Conservation (phyloP, 2,888 invertebrate species). For the Phaedon cochleariae region DNA sequence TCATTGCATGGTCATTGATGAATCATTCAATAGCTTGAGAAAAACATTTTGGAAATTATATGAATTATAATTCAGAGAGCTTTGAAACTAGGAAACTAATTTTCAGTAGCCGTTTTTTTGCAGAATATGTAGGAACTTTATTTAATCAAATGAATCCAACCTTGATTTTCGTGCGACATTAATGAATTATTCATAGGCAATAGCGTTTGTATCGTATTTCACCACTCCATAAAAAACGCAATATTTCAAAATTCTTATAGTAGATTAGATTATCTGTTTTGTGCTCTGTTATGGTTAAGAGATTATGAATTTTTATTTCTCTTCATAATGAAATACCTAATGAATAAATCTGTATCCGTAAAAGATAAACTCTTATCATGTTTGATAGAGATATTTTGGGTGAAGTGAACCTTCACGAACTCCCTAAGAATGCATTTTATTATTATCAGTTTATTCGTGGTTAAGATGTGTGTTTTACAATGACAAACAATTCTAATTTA, state of each 20-base stretch:
- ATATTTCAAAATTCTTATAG: background rate
- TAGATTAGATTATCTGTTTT: background rate
- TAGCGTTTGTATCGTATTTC: no score
- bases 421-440: background rate
- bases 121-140: no score
- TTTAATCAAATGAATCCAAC: no score
- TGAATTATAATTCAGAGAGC: no score
- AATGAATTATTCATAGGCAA: no score
- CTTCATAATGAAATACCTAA: background rate
- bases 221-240: no score
- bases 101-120: no score
- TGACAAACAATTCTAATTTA: slow-evolving; percentile 44
- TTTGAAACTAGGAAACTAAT: no score
- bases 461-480: slow-evolving; percentile 20
- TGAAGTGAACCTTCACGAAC: background rate
- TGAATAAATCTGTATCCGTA: background rate
- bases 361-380: background rate
- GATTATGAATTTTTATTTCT: background rate
- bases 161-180: no score
- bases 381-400: background rate
- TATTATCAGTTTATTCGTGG: background rate
- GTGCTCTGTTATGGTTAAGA: background rate
- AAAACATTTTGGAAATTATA: no score
- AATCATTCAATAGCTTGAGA: no score
- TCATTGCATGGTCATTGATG: no score